These are phyloP conservation scores for Drosophila kanekoi DNA, from an alignment of 2,888 invertebrate species.

Conservation along the genomic window DNA sequence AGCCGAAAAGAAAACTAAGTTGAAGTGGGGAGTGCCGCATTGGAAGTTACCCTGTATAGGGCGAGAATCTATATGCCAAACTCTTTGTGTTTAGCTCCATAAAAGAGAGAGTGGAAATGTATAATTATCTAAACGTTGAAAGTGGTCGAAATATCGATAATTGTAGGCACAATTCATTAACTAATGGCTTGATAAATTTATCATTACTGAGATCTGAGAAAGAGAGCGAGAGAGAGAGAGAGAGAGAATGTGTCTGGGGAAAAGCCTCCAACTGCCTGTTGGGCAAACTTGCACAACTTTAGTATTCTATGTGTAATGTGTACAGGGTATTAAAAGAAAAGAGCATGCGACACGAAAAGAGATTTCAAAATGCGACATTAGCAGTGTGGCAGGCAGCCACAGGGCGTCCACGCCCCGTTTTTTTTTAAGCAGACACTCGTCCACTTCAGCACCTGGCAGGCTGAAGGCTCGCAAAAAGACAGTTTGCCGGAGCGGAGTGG, in stretches of 20 bases:
- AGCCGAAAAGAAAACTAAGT: too few species aligned
- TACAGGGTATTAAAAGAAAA: slow-evolving; percentile 1
- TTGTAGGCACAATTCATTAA: too few species aligned
- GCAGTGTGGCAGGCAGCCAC: slow-evolving; percentile 12
- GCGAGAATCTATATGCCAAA: too few species aligned
- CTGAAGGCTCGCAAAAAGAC: slow-evolving; percentile 11
- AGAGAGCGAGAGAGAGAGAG: too few species aligned
- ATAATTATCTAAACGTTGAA: too few species aligned
- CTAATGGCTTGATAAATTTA: too few species aligned
- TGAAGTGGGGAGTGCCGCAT: too few species aligned
- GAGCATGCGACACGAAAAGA: slow-evolving; percentile 31
- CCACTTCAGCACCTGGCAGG: slow-evolving; percentile 42
- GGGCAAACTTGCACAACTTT: neutral
- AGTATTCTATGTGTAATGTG: neutral
- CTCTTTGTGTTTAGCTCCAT: too few species aligned
- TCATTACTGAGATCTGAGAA: too few species aligned
- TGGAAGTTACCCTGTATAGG: too few species aligned
- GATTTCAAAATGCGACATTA: slow-evolving; percentile 34
- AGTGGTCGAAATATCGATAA: too few species aligned
- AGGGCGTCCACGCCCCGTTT: slow-evolving; percentile 6
- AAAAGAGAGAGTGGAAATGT: too few species aligned
- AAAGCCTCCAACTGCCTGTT: neutral
- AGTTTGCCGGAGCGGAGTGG: slow-evolving; percentile 15
- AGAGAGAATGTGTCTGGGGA: neutral
- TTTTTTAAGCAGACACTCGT: slow-evolving; percentile 5